Base-by-base conservation (phyloP, 2,797 vertebrate species). In the Poeciliopsis presidionis region DNA sequence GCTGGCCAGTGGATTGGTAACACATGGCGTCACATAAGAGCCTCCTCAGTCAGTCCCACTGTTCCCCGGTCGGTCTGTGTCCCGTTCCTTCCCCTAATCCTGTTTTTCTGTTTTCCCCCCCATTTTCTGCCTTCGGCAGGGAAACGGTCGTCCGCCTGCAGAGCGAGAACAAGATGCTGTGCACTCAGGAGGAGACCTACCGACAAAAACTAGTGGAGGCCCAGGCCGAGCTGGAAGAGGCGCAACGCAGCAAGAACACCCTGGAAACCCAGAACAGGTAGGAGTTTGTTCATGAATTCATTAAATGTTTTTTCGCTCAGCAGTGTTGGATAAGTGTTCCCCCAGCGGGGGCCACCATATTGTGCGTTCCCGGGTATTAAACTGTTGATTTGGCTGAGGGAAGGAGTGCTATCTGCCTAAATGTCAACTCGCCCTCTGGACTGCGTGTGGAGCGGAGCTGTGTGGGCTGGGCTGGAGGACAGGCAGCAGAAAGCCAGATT, bases 121-220 rank as follows among this genome's bases (percentile, higher is more conserved):
- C 20, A 12, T 55, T 16, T 9, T 11, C 1, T n/a, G 1, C 30
- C 25, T 76, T 46, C 30, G 4, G n/a, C 92, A 98, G 97, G 94
- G 97, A 98, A 90, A 96, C 96, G 0, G 92, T 98, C 75, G 87
- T 96, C 80, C 94, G 95, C 63, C 95, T 98, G 4, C 97, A 98
- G 90, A 95, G 94, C 67, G 97, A 98, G 91, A 98, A 98, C 91
- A 97, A 96, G 94, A 95, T 96, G 93, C 74, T 98, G 80, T 97
- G 97, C 28, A 92, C 93, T 78, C 97, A 97, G 91, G 97, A 98
- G 91, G 94, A 96, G 39, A 92, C 87, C 0, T 96, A 95, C 94
- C 92, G 94, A 13, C 95, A 95, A 87, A 95, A 92, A 70, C 91
- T 96, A 14, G 92, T 87, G 5, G 95, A 96, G 85, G 91, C 95